Evolutionary conservation across 2,797 vertebrate genomes (phyloP).

Genomic region (Pantherophis alleghaniensis): DNA sequence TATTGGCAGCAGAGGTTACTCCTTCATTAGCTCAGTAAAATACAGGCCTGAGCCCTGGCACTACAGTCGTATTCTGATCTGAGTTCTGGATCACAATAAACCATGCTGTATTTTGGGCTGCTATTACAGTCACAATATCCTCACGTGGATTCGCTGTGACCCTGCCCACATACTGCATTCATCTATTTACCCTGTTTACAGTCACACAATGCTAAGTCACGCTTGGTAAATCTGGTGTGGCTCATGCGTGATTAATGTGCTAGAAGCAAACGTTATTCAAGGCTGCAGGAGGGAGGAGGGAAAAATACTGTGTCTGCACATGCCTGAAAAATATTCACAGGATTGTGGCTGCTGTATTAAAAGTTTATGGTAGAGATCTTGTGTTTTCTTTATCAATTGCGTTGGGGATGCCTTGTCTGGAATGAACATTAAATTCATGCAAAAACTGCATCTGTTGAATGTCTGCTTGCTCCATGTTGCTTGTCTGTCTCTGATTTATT

Average conservation of each 20-base stretch:
- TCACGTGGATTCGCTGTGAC: neutral
- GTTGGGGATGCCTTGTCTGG: neutral
- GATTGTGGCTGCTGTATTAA: neutral
- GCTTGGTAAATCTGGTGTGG: neutral
- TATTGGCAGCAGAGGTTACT: neutral
- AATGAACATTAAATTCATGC: neutral
- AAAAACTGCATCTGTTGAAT: neutral
- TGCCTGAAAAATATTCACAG: neutral
- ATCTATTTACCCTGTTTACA: neutral
- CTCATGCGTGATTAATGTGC: neutral
- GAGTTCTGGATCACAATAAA: neutral
- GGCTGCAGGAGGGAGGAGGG: neutral
- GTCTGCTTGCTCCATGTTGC: neutral
- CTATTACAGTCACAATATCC: neutral
- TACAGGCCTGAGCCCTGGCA: neutral
- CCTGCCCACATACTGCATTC: neutral
- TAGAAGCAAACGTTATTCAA: neutral
- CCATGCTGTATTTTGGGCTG: neutral
- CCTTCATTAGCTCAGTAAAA: neutral
- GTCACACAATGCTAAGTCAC: neutral
- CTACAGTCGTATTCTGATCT: neutral
- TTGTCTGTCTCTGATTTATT: neutral
- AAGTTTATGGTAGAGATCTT: neutral
- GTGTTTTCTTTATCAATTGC: neutral
- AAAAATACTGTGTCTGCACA: neutral